A percentile compares a stretch with the other conserved stretches of the same genome.
Conservation (phyloP, 2,888 invertebrate species). For the Eupithecia insigniata region DNA sequence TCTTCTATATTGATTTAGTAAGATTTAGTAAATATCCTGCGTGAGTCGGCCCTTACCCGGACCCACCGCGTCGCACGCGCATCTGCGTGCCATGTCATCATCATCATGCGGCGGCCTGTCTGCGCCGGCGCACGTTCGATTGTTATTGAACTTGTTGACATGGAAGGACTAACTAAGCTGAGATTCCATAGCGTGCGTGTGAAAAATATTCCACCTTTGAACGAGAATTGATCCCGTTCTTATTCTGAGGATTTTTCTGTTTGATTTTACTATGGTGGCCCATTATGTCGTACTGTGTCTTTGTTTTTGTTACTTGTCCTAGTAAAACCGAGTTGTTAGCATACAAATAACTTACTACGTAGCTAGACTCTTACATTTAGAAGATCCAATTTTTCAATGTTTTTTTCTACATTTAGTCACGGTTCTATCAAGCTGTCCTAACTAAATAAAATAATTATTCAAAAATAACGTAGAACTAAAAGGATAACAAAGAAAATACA, state of each 20-base stretch:
- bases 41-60: slow-evolving; percentile 16
- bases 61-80: slow-evolving; percentile 33
- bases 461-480: too few species aligned
- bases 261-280: too few species aligned
- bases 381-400: too few species aligned
- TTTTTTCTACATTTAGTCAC: background rate
- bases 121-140: slow-evolving; percentile 29
- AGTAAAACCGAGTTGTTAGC: background rate
- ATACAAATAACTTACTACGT: background rate
- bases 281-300: background rate
- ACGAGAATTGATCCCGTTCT: too few species aligned
- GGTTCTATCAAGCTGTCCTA: background rate
- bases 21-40: slow-evolving; percentile 9
- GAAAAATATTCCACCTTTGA: background rate
- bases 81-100: slow-evolving; percentile 47
- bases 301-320: background rate
- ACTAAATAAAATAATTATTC: too few species aligned
- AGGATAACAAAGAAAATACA: too few species aligned
- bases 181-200: background rate
- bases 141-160: slow-evolving; percentile 31
- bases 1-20: too few species aligned
- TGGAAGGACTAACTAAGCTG: background rate
- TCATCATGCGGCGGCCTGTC: slow-evolving; percentile 32
- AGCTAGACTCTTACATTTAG: background rate
- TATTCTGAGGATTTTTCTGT: background rate